phyloP scores from a whole-genome alignment of 2,797 vertebrate genomes.

The Epinephelus awoara region DNA sequence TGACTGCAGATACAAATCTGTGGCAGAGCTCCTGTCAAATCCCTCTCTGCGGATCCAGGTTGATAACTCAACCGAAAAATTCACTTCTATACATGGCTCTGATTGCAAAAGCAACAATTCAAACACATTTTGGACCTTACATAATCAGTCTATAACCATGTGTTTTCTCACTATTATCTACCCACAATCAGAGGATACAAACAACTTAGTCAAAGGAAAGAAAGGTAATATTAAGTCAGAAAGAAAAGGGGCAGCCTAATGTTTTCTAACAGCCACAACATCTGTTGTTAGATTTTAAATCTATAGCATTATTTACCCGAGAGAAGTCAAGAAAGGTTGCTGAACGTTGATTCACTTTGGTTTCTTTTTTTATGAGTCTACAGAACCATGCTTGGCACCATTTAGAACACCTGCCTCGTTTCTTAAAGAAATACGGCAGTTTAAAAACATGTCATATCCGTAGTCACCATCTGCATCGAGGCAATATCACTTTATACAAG shows the following conservation, averaged over 20 bases:
- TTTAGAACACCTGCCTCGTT: constrained; percentile 14
- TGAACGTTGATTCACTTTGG: neutral
- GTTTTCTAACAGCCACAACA: neutral
- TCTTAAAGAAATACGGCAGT: neutral
- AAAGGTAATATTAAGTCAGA: neutral
- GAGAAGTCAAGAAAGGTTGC: too few relatives aligned
- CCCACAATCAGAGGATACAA: neutral
- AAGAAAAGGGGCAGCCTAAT: neutral
- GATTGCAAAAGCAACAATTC: too few relatives aligned
- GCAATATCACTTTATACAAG: constrained; percentile 20
- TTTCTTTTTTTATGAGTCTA: neutral
- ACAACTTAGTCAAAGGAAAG: neutral
- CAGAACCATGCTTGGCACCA: neutral
- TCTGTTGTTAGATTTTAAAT: neutral
- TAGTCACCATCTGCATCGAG: constrained; percentile 20
- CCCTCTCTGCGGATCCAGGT: neutral
- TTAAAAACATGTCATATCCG: constrained; percentile 35
- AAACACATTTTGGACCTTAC: neutral
- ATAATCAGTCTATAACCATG: neutral
- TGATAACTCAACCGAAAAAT: neutral
- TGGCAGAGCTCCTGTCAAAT: neutral
- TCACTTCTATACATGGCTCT: neutral
- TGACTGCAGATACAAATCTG: neutral
- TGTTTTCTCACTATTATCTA: neutral
- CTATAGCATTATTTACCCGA: neutral